Conservation (phyloP, 2,797 vertebrate species). For the Ptychobarbus kaznakovi region DNA sequence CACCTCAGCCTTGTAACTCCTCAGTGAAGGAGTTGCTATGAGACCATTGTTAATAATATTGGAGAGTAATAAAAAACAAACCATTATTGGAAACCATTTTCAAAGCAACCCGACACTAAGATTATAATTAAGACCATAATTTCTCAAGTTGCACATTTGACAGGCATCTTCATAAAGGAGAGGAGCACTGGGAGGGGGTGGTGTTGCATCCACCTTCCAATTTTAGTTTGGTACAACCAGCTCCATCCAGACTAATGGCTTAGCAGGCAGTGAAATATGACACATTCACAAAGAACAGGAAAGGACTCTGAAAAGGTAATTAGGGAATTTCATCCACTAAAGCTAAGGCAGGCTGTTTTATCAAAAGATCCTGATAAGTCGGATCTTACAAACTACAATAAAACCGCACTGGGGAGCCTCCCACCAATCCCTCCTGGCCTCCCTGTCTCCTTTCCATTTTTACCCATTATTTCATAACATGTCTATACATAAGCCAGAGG, state of each 20-base stretch:
- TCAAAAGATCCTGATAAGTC: constrained; percentile 53
- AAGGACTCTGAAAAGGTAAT: background rate
- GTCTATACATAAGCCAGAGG: constrained; percentile 69
- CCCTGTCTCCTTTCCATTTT: constrained; percentile 62
- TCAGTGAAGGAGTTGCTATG: constrained; percentile 47
- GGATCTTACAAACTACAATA: constrained; percentile 52
- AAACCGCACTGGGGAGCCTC: constrained; percentile 34
- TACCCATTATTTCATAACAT: constrained; percentile 64
- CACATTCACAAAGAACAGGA: background rate
- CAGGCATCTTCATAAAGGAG: constrained; percentile 33
- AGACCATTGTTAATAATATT: constrained; percentile 69
- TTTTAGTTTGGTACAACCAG: constrained; percentile 1
- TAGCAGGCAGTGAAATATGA: background rate
- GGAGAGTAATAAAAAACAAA: constrained; percentile 66
- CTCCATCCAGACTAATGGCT: background rate
- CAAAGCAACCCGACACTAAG: constrained; percentile 56
- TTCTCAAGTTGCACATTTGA: constrained; percentile 44
- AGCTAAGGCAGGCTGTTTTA: background rate
- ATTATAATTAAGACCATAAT: constrained; percentile 64
- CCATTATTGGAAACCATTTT: constrained; percentile 63
- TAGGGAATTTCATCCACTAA: background rate
- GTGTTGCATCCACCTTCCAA: background rate
- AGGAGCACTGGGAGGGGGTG: background rate
- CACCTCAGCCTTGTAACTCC: constrained; percentile 52
- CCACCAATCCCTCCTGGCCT: constrained; percentile 42